Percentiles rank a stretch among this genome's conserved stretches.
Evolutionary conservation across 2,797 vertebrate genomes (phyloP).

Genomic region (Macrochelys suwanniensis): DNA sequence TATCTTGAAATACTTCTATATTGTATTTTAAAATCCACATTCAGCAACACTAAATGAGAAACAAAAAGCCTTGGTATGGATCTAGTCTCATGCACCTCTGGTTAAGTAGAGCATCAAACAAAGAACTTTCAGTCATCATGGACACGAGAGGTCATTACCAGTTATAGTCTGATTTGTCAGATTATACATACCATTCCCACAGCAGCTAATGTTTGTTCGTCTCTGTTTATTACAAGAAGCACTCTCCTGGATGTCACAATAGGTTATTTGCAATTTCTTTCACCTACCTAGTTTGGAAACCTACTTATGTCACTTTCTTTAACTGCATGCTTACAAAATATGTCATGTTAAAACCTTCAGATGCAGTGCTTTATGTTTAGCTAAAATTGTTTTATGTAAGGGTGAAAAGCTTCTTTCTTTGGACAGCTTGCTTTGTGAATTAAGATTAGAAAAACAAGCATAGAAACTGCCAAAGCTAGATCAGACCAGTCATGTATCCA

Average conservation of each 20-base stretch:
- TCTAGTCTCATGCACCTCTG: neutral
- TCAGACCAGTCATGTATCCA: neutral
- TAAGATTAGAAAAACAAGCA: neutral
- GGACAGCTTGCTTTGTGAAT: rapidly evolving
- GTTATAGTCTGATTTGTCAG: neutral
- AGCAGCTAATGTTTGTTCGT: neutral
- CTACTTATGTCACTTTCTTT: neutral
- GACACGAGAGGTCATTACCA: neutral
- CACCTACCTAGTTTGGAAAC: neutral
- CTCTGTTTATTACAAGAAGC: neutral
- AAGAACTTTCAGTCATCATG: neutral
- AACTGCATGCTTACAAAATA: neutral
- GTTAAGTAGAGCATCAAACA: neutral
- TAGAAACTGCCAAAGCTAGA: neutral
- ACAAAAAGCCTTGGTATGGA: neutral
- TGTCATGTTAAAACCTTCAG: neutral
- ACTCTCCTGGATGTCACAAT: neutral
- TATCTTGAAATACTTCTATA: neutral
- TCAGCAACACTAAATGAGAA: neutral
- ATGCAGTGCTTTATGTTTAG: neutral
- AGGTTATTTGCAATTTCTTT: neutral
- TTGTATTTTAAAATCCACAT: neutral
- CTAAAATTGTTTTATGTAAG: neutral
- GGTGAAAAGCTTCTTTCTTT: neutral
- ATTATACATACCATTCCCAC: neutral